Base-by-base conservation (phyloP, 2,888 invertebrate genomes). In the Pecten maximus region DNA sequence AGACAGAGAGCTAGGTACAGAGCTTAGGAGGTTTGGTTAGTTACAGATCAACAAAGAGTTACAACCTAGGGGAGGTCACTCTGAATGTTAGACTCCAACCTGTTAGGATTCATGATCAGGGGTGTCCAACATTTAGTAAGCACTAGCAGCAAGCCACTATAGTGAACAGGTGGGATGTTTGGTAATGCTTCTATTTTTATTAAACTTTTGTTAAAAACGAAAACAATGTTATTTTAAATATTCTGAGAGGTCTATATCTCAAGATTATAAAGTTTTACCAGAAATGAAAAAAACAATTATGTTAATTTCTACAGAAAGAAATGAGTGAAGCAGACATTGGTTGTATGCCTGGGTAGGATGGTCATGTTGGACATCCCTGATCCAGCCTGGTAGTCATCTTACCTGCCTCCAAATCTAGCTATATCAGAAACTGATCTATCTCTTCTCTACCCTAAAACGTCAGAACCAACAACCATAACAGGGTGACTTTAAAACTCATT, bases 391-490 rank as follows among this genome's bases (percentile, higher is more conserved):
- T 74, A 35, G 74, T 74, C 74, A 28, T 74, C 74, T 74, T 74
- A 74, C 74, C 74, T 74, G 28, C 28, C 35, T 74, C 74, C 74
- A 74, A 28, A 74, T 74, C 60, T 60, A 60, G 60, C 16, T 74
- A 74, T 74, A 74, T 74, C 8, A 74, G 74, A 74, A 74, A 74
- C 74, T 74, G 74, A 74, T 74, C 74, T 74, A 74, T 74, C 74
- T 74, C 74, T 28, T 74, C 74, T 74, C 74, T 74, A 74, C 28
- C 74, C 74, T 74, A 60, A 60, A 60, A 60, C 60, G 74, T 35
- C 74, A 74, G 74, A 74, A 74, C 28, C 28, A 74, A 74, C 35
- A 74, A 74, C 74, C 74, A 74, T 8, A 6, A 74, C 8, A 35
- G 35, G 35, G 8, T 1, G 6, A 60, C 6, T n/a, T 15, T 60